Percentiles rank a stretch among this genome's conserved stretches.
These are phyloP conservation scores for Heliocidaris erythrogramma DNA, from an alignment of 35 echinoderm and acorn worm genomes.

Conservation along the genomic window DNA sequence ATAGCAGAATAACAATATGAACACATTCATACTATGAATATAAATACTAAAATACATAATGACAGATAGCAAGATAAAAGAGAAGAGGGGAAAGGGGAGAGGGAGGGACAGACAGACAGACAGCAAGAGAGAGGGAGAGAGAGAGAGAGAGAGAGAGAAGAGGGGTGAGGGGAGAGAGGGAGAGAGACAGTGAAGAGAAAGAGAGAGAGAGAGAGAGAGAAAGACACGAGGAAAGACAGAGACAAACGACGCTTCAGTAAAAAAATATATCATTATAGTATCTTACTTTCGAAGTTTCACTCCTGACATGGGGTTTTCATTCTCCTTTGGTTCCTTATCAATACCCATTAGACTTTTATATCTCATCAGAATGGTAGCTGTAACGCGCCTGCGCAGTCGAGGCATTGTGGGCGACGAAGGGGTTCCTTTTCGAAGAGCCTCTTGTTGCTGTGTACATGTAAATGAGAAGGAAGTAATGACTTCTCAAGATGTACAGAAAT, in stretches of 20 bases:
- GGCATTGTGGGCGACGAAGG: not conserved
- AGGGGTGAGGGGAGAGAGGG: no score
- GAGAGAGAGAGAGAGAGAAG: not conserved
- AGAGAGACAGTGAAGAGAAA: no score
- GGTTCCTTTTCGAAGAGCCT: not conserved
- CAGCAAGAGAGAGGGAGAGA: not conserved
- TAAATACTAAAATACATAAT: no score
- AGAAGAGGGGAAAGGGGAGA: no score
- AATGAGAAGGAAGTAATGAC: not conserved
- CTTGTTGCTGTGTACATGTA: not conserved
- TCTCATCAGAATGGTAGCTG: conserved; percentile 28
- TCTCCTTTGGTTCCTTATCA: conserved; percentile 14
- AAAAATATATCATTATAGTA: no score
- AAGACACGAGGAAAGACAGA: no score
- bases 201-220: no score
- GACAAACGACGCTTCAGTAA: no score
- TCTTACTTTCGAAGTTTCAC: conserved; percentile 30
- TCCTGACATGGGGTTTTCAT: conserved; percentile 16
- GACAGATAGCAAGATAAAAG: not conserved
- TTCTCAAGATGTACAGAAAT: no score
- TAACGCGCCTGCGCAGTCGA: conserved; percentile 39
- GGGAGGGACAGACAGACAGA: not conserved
- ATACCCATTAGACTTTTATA: conserved; percentile 38
- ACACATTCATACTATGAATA: no score
- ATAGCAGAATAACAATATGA: no score